These are phyloP conservation scores for Philotrypesis tridentata DNA, from an alignment of 1,140 invertebrate species.

Conservation along the genomic window DNA sequence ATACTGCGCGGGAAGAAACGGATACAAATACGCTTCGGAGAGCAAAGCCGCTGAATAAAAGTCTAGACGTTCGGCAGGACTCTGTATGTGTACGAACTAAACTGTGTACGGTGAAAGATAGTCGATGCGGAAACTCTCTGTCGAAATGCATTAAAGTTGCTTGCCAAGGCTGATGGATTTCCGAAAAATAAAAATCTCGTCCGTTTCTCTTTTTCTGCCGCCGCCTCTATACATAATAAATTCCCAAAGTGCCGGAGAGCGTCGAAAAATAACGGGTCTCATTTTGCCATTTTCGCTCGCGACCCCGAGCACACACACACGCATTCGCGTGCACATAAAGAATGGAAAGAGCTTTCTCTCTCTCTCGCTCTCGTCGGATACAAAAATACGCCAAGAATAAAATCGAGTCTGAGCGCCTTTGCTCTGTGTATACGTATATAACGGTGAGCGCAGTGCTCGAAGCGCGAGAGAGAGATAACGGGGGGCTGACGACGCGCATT, in stretches of 20 bases:
- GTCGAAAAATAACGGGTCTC: conserved; percentile 38
- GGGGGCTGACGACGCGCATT: conserved; percentile 33
- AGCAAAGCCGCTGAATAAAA: conserved; percentile 16
- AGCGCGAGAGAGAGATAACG: conserved; percentile 9
- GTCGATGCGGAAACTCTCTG: conserved; percentile 3
- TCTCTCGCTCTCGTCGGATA: conserved; percentile 37
- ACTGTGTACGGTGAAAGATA: background rate
- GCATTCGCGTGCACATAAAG: background rate
- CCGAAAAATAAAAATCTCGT: background rate
- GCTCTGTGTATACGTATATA: too few relatives aligned
- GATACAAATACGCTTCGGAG: background rate
- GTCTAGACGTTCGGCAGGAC: conserved; percentile 11
- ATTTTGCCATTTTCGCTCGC: conserved; percentile 35
- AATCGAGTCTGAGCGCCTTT: conserved; percentile 29
- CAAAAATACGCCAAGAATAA: conserved; percentile 41
- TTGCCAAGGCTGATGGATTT: background rate
- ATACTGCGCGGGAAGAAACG: background rate
- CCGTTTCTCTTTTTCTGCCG: too few relatives aligned
- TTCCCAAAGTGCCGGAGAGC: background rate
- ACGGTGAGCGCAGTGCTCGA: background rate
- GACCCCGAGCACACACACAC: background rate
- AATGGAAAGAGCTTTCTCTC: conserved; percentile 38
- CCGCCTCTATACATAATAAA: conserved; percentile 37
- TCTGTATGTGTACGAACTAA: too few relatives aligned
- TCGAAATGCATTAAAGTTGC: too few relatives aligned